Evolutionary conservation across 2,797 vertebrate genomes (phyloP).

Genomic region (Sebastes itinus): DNA sequence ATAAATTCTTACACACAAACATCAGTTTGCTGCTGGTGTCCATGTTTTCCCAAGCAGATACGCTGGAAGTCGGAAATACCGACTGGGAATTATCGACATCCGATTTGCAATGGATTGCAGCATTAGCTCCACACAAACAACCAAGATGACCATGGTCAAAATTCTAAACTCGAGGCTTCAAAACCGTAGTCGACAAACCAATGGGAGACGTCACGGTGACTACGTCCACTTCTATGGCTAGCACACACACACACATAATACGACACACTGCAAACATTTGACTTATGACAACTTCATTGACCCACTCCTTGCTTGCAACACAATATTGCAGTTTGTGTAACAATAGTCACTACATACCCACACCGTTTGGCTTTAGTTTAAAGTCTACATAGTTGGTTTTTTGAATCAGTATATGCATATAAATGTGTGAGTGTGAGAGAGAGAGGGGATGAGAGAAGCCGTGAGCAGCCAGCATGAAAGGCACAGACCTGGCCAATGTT

Average conservation of each 20-base stretch:
- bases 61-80: not conserved
- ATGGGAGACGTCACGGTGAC: no score
- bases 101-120: not conserved
- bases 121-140: not conserved
- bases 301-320: slow-evolving; percentile 1
- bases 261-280: not conserved
- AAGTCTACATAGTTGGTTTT: not conserved
- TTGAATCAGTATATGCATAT: not conserved
- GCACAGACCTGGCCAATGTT: slow-evolving; percentile 11
- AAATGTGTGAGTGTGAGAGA: not conserved
- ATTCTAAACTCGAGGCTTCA: no score
- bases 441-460: not conserved
- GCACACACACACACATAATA: not conserved
- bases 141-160: accelerated
- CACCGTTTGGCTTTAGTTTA: slow-evolving; percentile 5
- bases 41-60: not conserved
- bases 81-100: not conserved
- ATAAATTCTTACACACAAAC: not conserved
- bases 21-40: not conserved
- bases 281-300: not conserved
- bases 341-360: slow-evolving; percentile 41
- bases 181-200: not conserved
- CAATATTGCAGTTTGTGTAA: slow-evolving; percentile 26
- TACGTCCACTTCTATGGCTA: not conserved
- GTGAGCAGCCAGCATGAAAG: slow-evolving; percentile 37